Evolutionary conservation across 2,888 invertebrate genomes (phyloP), one percentile per base, ranked within the genome.

Genomic region (Pterostichus niger): DNA sequence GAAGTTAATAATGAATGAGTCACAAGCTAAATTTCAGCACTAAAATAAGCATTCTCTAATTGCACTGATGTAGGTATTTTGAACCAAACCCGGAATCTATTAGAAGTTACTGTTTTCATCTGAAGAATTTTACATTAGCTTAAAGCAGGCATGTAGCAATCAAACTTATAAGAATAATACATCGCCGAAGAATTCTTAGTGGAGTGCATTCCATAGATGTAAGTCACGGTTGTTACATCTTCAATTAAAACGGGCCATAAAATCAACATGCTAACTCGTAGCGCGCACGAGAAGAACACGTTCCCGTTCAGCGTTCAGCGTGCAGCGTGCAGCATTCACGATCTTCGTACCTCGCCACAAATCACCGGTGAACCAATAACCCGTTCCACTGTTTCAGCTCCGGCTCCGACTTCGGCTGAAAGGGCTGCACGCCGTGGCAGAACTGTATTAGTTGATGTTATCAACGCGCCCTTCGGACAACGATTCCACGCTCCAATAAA

Each of bases 401-500:
- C 68, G 17, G 68, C 1, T 40, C 64, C 68, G 17, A 44, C 15
- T 40, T 9, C 40, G 15, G 68, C 68, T 17, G 40, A 13, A 10
- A 17, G 13, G 33, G 44, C 68, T 15, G 44, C 13, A 35, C 64
- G 9, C n/a, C n/a, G 7, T 11, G 17, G 33, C 68, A 71, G 44
- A 15, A 56, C 17, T 64, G 35, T 64, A 64, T 64, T 64, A 64
- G 33, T 46, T 52, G 75, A 75, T 75, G 49, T 49, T 75, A 75
- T 75, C 75, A 75, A 13, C 52, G 31, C 75, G 31, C 75, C 75
- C 75, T 75, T 75, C 49, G 33, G 49, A 52, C 49, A 52, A n/a
- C 75, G 75, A 75, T 75, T 75, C 49, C 49, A 75, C 75, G 75
- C 75, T 75, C 75, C 49, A 75, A 75, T 75, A 75, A 75, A 75